These are phyloP conservation scores for Seriola rivoliana DNA, from an alignment of 2,113 vertebrate genomes.

Conservation along the genomic window DNA sequence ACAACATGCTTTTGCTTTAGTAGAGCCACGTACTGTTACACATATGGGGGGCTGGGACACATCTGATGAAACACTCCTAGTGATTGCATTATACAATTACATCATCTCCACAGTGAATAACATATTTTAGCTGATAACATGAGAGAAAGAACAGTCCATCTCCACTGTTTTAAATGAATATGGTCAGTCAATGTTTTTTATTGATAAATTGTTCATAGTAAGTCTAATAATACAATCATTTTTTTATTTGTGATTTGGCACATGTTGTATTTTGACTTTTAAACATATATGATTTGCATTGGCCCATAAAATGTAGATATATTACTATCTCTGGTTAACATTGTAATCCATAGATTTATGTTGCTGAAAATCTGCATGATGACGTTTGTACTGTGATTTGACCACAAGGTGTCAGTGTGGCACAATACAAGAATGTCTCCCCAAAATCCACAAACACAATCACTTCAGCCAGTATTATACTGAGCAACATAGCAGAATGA, in stretches of 20 bases:
- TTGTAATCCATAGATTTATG: neutral
- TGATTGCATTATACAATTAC: neutral
- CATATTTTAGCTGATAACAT: neutral
- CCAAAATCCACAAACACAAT: too few relatives aligned
- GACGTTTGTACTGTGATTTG: neutral
- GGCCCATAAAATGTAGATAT: too few relatives aligned
- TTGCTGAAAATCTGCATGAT: neutral
- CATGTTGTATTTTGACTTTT: neutral
- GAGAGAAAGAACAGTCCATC: neutral
- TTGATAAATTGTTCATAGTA: neutral
- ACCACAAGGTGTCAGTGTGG: conserved; percentile 35
- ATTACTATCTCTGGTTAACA: too few relatives aligned
- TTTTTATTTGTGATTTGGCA: neutral
- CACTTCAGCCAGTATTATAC: too few relatives aligned
- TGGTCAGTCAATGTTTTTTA: neutral
- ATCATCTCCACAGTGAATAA: neutral
- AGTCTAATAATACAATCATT: neutral
- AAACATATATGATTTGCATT: neutral
- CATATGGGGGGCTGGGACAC: neutral
- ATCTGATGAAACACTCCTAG: conserved; percentile 30
- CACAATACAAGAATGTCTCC: neutral
- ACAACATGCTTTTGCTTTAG: neutral
- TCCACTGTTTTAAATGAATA: neutral
- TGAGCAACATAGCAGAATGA: too few relatives aligned
- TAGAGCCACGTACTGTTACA: neutral